Conservation (phyloP, 2,797 vertebrate species). For the Ctenosaura bakeri region DNA sequence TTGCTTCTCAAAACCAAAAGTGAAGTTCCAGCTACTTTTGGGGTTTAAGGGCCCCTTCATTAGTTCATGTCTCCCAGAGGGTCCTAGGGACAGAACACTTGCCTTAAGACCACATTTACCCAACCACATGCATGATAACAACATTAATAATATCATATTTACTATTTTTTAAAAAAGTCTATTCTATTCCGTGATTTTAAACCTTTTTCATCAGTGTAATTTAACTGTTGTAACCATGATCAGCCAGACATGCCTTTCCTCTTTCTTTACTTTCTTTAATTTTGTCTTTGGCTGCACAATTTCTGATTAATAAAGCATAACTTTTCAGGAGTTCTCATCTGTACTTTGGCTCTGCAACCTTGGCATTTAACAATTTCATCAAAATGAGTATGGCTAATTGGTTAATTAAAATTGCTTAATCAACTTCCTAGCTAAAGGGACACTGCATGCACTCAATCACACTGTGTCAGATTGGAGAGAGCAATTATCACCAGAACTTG, state of each 20-base stretch:
- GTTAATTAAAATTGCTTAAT: conserved; percentile 51
- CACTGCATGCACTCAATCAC: conserved; percentile 39
- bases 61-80: no score
- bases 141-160: no score
- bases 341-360: conserved; percentile 43
- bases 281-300: conserved; percentile 24
- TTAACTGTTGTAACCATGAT: neutral
- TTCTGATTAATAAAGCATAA: conserved; percentile 46
- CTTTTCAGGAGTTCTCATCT: conserved; percentile 39
- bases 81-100: no score
- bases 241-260: neutral
- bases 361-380: conserved; percentile 47
- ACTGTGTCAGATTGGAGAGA: conserved; percentile 44
- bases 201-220: neutral
- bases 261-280: neutral
- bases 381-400: conserved; percentile 44
- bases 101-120: no score
- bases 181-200: neutral
- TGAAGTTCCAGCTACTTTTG: no score
- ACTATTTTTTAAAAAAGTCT: neutral
- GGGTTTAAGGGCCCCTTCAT: no score
- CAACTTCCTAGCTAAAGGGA: conserved; percentile 43
- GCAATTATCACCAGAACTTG: conserved; percentile 42
- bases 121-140: no score
- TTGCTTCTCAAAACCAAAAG: neutral